A percentile compares a stretch with the other conserved stretches of the same genome.
Conservation (phyloP, 2,797 vertebrate genomes). For the Tokudaia tokunoshimensis region DNA sequence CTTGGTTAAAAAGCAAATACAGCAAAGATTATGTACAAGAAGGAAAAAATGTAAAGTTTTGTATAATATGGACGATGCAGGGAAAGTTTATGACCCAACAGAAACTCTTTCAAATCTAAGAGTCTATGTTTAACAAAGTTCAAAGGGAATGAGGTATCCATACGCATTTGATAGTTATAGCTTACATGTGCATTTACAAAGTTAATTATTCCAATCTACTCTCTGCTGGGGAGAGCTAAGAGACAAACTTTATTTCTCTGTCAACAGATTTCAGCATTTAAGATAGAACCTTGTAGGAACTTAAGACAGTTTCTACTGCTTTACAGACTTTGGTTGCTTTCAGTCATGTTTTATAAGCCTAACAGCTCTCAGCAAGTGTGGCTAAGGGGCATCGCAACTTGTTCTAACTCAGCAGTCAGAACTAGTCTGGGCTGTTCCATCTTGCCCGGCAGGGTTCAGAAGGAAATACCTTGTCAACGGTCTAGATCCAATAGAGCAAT, state of each 20-base stretch:
- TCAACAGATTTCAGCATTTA: neutral
- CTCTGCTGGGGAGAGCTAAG: neutral
- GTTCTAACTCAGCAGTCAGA: neutral
- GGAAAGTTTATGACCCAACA: neutral
- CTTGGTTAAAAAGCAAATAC: neutral
- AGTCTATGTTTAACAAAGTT: neutral
- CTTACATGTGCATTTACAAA: neutral
- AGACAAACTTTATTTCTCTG: neutral
- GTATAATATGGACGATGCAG: neutral
- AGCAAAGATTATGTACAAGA: neutral
- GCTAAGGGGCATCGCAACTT: neutral
- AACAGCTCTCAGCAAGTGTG: neutral
- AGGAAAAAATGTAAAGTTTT: neutral
- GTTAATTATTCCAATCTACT: neutral
- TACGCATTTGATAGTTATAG: neutral
- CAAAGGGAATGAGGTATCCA: neutral
- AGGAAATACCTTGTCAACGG: neutral
- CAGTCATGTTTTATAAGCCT: neutral
- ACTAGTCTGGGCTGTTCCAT: neutral
- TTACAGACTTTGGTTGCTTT: neutral
- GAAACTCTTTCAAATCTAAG: neutral
- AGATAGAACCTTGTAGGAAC: neutral
- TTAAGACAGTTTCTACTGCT: neutral
- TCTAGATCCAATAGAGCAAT: accelerated
- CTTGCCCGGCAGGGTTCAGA: neutral